Base-by-base conservation (phyloP, 2,797 vertebrate species). In the Anguilla pacifica region DNA sequence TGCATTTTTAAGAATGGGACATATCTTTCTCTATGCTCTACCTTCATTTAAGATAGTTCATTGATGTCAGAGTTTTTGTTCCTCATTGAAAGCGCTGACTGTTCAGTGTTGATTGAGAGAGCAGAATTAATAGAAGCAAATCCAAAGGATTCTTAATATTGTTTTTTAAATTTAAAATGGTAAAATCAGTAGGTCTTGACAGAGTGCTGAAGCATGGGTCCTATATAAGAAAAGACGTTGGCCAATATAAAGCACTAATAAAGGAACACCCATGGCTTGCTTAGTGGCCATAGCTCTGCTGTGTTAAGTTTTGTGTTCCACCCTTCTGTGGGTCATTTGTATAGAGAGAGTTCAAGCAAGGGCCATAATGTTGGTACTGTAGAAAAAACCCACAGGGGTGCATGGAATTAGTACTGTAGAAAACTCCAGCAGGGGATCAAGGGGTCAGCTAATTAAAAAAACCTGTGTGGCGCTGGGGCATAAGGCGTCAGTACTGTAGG, bases 51-150 rank as follows among this genome's bases (percentile, higher is more conserved):
- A 74, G 74, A 31, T 51, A 17, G n/a, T 46, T 74, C n/a, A 1
- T 49, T 74, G 6, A 55, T 43, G 6, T 9, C 15, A 10, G 22
- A 17, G 79, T 64, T 83, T 83, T 67, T 83, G 31, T n/a, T 67
- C 9, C 35, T 86, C 17, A 7, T 79, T 74, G 49, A 81, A 84
- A 74, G 85, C 49, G 28, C 49, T 87, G n/a, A 39, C n/a, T 86
- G 82, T 89, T 85, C 51, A 55, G 28, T 6, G 67, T 39, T 86
- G 61, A 84, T 89, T 85, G 59, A 85, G 70, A 89, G 82, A 67
- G 61, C 64, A 43, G 51, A 70, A 28, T 85, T 59, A 67, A 89
- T 49, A 25, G 49, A 51, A 35, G 5, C 31, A 25, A 22, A 25
- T 74, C 83, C 28, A 55, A 5, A 64, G 39, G 82, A 67, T 28